A percentile compares a stretch with the other conserved stretches of the same genome.
phyloP scores from a whole-genome alignment of 1,140 invertebrate genomes.

The Battus philenor region DNA sequence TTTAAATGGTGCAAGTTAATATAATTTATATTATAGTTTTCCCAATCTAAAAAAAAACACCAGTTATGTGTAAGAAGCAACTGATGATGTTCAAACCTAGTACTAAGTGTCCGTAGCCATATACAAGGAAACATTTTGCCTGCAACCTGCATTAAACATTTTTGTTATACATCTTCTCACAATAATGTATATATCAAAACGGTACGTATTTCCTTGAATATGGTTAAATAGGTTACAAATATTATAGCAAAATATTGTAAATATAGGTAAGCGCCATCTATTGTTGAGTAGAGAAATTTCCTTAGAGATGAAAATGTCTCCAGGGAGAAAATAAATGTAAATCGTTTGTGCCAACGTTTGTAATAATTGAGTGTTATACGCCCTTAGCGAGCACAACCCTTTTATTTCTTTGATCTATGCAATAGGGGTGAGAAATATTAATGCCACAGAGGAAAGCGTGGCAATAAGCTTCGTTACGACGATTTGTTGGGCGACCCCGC shows the following conservation, averaged over 20 bases:
- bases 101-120: constrained; percentile 36
- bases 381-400: constrained; percentile 65
- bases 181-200: constrained; percentile 23
- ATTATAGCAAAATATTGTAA: constrained; percentile 38
- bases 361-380: constrained; percentile 66
- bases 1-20: constrained; percentile 35
- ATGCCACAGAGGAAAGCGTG: constrained; percentile 55
- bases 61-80: constrained; percentile 45
- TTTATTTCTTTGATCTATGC: constrained; percentile 72
- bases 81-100: constrained; percentile 74
- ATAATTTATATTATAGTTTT: constrained; percentile 31
- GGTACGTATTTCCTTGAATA: constrained; percentile 38
- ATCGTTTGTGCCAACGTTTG: constrained; percentile 72
- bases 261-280: constrained; percentile 65
- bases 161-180: constrained; percentile 5
- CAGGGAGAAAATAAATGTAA: constrained; percentile 56
- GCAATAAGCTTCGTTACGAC: constrained; percentile 64
- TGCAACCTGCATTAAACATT: constrained; percentile 21
- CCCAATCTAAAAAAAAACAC: constrained; percentile 23
- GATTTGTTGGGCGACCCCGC: constrained; percentile 58
- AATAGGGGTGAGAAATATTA: constrained; percentile 67
- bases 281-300: constrained; percentile 49
- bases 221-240: constrained; percentile 36
- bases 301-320: constrained; percentile 23
- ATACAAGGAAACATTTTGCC: constrained; percentile 36